A percentile compares a stretch with the other conserved stretches of the same genome.
phyloP scores from a whole-genome alignment of 30 jellyfish, hydroid and myxozoan species.

The Turritopsis dohrnii region DNA sequence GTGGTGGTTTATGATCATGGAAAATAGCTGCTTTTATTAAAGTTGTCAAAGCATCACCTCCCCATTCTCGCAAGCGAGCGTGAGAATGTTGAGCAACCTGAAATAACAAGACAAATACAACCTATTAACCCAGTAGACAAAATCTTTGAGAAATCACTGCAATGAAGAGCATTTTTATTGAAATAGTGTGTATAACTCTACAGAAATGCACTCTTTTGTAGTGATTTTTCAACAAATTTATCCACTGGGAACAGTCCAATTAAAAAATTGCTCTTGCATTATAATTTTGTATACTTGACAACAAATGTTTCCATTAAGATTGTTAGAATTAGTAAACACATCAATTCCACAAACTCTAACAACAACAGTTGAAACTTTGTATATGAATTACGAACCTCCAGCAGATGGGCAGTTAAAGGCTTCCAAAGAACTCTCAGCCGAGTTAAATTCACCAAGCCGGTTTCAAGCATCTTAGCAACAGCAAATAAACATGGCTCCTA shows the following conservation, averaged over 20 bases:
- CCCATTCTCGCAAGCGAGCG: conserved; percentile 86
- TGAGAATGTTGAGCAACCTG: conserved; percentile 97
- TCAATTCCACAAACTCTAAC: too few species aligned
- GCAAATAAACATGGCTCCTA: conserved; percentile 90
- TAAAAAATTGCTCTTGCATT: too few species aligned
- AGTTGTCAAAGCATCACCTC: conserved; percentile 89
- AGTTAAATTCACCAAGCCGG: conserved; percentile 78
- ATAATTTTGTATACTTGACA: too few species aligned
- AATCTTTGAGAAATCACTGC: not conserved
- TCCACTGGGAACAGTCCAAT: too few species aligned
- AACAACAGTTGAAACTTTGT: not conserved
- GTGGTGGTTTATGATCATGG: conserved; percentile 53
- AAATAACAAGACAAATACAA: not conserved
- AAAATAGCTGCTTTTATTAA: conserved; percentile 65
- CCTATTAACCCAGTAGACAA: not conserved
- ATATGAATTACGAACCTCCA: conserved; percentile 57
- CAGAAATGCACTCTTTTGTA: too few species aligned
- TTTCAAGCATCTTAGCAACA: conserved; percentile 79
- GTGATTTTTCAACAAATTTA: too few species aligned
- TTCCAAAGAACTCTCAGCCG: conserved; percentile 87
- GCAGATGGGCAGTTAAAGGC: conserved; percentile 86
- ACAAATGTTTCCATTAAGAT: too few species aligned
- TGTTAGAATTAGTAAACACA: too few species aligned
- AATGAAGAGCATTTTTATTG: too few species aligned
- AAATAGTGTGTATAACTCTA: too few species aligned